phyloP scores from a whole-genome alignment of 37 sponge, comb jelly and placozoan species.

The Crambe crambe region DNA sequence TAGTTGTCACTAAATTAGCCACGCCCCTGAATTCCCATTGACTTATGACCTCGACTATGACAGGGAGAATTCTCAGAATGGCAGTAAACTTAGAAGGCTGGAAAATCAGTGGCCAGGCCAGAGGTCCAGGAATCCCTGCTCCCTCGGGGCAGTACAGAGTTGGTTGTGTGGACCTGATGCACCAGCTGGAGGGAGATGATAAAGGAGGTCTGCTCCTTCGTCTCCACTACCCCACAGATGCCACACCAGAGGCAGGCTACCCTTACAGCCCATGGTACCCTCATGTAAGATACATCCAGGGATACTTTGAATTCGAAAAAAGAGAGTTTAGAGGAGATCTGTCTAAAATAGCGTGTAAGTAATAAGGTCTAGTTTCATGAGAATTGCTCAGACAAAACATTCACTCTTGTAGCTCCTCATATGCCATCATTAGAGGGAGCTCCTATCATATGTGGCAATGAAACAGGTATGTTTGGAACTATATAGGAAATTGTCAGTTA shows the following conservation, averaged over 20 bases:
- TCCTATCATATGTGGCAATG: too few species aligned
- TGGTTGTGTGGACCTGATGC: slow-evolving; percentile 76
- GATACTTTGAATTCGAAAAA: slow-evolving; percentile 29
- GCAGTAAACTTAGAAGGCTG: background rate
- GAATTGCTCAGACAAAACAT: too few species aligned
- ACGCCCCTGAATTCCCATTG: background rate
- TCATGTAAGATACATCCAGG: slow-evolving; percentile 41
- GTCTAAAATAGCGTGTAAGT: background rate
- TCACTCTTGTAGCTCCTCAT: slow-evolving; percentile 27
- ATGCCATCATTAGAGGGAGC: slow-evolving; percentile 55
- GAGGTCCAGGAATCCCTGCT: slow-evolving; percentile 49
- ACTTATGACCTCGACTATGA: too few species aligned
- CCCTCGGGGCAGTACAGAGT: slow-evolving; percentile 54
- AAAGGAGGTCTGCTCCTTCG: slow-evolving; percentile 40
- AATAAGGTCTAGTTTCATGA: background rate
- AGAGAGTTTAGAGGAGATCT: background rate
- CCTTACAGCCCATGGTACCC: slow-evolving; percentile 45
- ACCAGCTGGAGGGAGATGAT: slow-evolving; percentile 18
- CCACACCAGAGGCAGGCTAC: slow-evolving; percentile 3
- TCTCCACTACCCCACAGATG: slow-evolving; percentile 70
- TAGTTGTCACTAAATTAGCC: background rate
- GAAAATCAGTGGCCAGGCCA: slow-evolving; percentile 15
- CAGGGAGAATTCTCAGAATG: too few species aligned
- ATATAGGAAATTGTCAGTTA: too few species aligned
- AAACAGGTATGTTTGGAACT: too few species aligned